Percentiles rank a stretch among this genome's conserved stretches.
These are phyloP conservation scores for Eubasilissa regina DNA, from an alignment of 1,140 invertebrate species.

Conservation along the genomic window DNA sequence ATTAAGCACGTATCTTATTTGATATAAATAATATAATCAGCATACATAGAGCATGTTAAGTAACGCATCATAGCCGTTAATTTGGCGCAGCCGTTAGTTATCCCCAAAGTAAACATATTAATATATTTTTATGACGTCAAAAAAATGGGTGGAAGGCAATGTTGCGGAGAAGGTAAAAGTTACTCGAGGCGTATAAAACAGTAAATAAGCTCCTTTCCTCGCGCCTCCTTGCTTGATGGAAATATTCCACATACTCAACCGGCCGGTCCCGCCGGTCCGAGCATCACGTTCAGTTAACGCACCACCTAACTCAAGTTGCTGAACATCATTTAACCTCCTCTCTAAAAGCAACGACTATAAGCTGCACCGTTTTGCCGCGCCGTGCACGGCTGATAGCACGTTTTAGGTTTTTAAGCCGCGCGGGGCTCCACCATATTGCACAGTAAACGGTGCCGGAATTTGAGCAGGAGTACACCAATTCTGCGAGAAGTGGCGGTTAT, in stretches of 20 bases:
- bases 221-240: conserved; percentile 31
- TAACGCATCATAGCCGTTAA: not conserved
- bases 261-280: too few relatives aligned
- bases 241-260: not conserved
- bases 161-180: conserved; percentile 44
- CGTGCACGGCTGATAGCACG: too few relatives aligned
- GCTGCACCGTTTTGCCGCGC: too few relatives aligned
- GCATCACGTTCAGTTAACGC: too few relatives aligned
- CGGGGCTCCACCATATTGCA: not conserved
- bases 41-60: not conserved
- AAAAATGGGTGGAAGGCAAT: conserved; percentile 32
- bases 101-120: conserved; percentile 20
- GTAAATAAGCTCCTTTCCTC: conserved; percentile 47
- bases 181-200: conserved; percentile 32
- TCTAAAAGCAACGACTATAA: too few relatives aligned
- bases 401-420: too few relatives aligned
- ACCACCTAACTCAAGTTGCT: too few relatives aligned
- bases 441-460: conserved; percentile 26
- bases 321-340: too few relatives aligned
- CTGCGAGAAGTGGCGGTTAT: not conserved
- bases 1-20: too few relatives aligned
- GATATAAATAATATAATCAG: too few relatives aligned
- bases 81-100: conserved; percentile 8
- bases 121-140: conserved; percentile 38
- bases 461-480: conserved; percentile 2